Evolutionary conservation across 2,797 vertebrate species (phyloP), one percentile per base, ranked within the genome.

Genomic region (Pelobates cultripes): DNA sequence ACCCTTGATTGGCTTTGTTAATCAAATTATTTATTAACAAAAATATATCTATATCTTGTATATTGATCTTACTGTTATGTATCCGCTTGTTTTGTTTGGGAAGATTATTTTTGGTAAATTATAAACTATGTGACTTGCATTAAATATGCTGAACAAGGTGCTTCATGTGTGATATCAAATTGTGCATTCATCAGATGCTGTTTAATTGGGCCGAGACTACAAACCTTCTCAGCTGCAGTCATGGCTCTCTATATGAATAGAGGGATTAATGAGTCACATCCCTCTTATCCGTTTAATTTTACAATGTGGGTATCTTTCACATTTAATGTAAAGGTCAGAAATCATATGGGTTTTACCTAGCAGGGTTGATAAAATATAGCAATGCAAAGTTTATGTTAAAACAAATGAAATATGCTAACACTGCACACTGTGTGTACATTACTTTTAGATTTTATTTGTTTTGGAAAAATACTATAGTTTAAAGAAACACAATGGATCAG

Each of bases 231-330:
- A 64, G 61, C 17, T 28, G 61, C 61, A 28, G 61, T 28, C 5
- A 28, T 64, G n/a, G 4, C 1, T 40, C 6, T 5, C n/a, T 40
- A 3, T 28, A 40, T 40, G 57, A 61, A 61, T n/a, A 61, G 57
- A 61, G 57, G 17, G 61, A 64, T 64, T 64, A 64, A 64, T 40
- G 61, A 64, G 61, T 64, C 61, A 40, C 61, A 64, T 40, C 14
- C 61, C 28, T 64, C 61, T 64, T 28, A 40, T 64, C 61, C n/a
- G 17, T 40, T 64, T 64, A 64, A 64, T 28, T 28, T 64, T 57
- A 57, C 55, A 57, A 12, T 14, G 14, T 57, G 9, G 10, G 13
- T 57, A 40, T 64, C 28, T 10, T 3, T 4, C 61, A 7, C 61
- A 40, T 28, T 28, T 40, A 17, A 64, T 64, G 61, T n/a, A 64